phyloP scores from a whole-genome alignment of 2,113 vertebrate species.

The Globicephala melas region DNA sequence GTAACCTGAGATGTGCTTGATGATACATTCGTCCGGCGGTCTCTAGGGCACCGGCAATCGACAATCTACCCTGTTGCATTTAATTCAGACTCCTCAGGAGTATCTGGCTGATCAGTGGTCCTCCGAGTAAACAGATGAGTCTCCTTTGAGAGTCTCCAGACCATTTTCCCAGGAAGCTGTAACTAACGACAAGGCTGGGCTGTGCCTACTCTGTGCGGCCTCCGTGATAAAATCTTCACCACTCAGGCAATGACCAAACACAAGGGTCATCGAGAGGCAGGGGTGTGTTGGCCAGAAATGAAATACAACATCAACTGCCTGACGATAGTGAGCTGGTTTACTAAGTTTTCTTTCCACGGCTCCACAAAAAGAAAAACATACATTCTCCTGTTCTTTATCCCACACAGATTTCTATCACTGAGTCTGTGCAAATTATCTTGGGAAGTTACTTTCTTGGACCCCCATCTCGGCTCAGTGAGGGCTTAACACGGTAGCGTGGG shows the following conservation, averaged over 20 bases:
- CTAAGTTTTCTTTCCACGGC: not conserved
- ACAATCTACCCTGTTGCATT: not conserved
- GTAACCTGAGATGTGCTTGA: not conserved
- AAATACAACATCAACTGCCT: not conserved
- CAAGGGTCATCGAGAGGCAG: not conserved
- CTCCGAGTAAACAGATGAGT: not conserved
- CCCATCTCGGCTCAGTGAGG: not conserved
- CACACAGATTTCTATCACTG: not conserved
- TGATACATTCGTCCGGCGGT: not conserved
- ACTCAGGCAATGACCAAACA: not conserved
- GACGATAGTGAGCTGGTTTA: not conserved
- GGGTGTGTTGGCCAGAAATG: not conserved
- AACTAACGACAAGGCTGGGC: not conserved
- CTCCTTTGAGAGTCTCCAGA: not conserved
- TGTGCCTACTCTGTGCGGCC: not conserved
- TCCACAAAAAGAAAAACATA: not conserved
- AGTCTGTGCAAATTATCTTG: not conserved
- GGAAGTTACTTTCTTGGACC: not conserved
- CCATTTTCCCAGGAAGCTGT: not conserved
- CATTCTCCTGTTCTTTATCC: not conserved
- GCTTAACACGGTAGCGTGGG: not conserved
- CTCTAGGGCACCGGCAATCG: accelerated
- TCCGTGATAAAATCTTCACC: not conserved
- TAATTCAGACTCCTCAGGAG: too few relatives aligned
- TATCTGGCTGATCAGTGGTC: not conserved